Conservation (phyloP, 2,888 invertebrate genomes). For the Halictus quadricinctus region DNA sequence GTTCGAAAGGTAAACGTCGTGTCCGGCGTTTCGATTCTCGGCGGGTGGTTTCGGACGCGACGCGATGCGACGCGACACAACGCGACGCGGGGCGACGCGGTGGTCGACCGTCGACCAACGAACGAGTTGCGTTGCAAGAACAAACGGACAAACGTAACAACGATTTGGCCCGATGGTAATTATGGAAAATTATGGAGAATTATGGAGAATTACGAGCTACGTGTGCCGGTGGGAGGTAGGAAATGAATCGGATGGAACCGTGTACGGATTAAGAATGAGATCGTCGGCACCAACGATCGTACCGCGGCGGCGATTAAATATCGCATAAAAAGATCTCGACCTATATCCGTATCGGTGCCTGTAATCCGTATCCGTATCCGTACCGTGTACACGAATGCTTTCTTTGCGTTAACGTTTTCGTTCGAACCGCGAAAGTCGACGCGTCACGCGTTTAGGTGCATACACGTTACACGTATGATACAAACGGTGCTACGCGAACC, state of each 20-base stretch:
- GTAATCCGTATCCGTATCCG: not conserved
- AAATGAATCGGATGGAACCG: constrained; percentile 4
- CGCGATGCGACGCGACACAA: not conserved
- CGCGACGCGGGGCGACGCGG: not conserved
- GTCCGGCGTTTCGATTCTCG: not conserved
- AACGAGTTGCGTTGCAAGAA: constrained; percentile 1
- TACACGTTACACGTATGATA: constrained; percentile 27
- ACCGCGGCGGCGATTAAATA: not conserved
- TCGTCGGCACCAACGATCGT: not conserved
- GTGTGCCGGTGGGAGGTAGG: not conserved
- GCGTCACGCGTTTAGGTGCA: constrained; percentile 17
- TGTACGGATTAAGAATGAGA: not conserved
- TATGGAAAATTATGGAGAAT: not conserved
- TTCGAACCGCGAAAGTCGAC: constrained; percentile 10
- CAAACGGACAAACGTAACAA: constrained; percentile 7
- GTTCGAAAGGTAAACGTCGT: not conserved
- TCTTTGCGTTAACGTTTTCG: constrained; percentile 22
- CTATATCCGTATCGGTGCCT: not conserved
- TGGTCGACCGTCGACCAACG: no score
- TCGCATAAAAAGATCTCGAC: not conserved
- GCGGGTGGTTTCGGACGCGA: not conserved
- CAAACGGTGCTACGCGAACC: constrained; percentile 58
- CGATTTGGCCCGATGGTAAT: not conserved
- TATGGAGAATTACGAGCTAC: not conserved
- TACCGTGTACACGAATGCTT: not conserved